Base-by-base conservation (phyloP, 2,888 invertebrate species). In the Zhuqinia jingwanae region DNA sequence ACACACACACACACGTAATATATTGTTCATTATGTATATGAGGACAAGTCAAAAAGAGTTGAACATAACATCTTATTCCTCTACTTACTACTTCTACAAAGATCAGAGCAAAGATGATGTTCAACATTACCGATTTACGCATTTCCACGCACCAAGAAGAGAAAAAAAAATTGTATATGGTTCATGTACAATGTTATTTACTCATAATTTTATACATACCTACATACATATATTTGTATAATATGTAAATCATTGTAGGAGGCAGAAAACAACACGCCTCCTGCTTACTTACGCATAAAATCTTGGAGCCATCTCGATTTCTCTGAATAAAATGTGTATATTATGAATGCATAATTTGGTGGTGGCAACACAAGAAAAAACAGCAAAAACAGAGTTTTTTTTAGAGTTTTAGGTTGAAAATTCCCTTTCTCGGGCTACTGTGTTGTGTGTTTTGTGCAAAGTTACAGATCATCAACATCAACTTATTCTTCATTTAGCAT, bases 281-380 rank as follows among this genome's bases (percentile, higher is more conserved):
- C 76, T 84, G 84, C 65, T 77, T 84, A 82, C 56, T 80, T 75
- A 73, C 82, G 70, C 81, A 76, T 73, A 79, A 83, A 84, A 76
- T 83, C 78, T 85, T 73, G 79, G 73, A 82, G 85, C 70, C 88
- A 79, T 77, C 85, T 76, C 73, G 36, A 68, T 60, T 75, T 79
- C 45, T 60, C 20, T 73, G 25, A 50, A 25, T 36, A 36, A 70
- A 70, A 56, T 68, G 53, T 58, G 45, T 63, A 75, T 76, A 68
- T 75, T 80, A 84, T 84, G 83, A 77, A 77, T 84, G 63, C 77
- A 84, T 77, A 82, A 82, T 82, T 81, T 58, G 70, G 80, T 56
- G 68, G 45, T 10, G 22, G 27, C 79, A 70, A 13, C 36, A 68
- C n/a, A n/a, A n/a, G 8, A 20, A 68, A 68, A 42, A 45, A 45